Evolutionary conservation across 2,797 vertebrate species (phyloP).

Genomic region (Siniperca undulata): DNA sequence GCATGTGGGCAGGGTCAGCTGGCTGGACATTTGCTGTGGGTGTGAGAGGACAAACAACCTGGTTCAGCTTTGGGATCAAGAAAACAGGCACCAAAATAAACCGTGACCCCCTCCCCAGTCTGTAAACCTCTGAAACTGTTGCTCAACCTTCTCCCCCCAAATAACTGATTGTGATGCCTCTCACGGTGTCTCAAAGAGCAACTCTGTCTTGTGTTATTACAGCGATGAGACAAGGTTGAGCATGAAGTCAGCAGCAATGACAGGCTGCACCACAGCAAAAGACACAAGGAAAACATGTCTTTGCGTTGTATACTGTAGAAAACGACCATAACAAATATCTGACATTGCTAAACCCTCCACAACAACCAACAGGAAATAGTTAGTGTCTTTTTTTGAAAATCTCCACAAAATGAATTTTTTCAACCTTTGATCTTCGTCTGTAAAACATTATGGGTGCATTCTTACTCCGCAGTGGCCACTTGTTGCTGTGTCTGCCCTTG

Average conservation of each 20-base stretch:
- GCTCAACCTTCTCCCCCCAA: neutral
- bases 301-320: neutral
- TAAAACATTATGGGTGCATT: constrained; percentile 49
- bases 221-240: neutral
- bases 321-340: constrained; percentile 37
- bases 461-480: constrained; percentile 38
- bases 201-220: constrained; percentile 1
- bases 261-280: constrained; percentile 1
- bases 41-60: constrained; percentile 51
- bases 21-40: constrained; percentile 62
- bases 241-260: constrained; percentile 19
- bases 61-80: constrained; percentile 35
- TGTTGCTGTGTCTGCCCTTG: constrained; percentile 29
- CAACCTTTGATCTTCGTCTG: constrained; percentile 60
- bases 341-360: constrained; percentile 40
- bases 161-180: neutral
- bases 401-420: constrained; percentile 27
- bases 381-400: neutral
- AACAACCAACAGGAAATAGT: constrained; percentile 60
- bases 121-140: neutral
- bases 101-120: neutral
- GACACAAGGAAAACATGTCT: neutral
- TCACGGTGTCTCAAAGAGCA: neutral
- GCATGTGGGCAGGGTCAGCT: constrained; percentile 60
- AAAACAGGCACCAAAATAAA: neutral